phyloP scores from a whole-genome alignment of 2,113 vertebrate species.

The Myocastor coypus region DNA sequence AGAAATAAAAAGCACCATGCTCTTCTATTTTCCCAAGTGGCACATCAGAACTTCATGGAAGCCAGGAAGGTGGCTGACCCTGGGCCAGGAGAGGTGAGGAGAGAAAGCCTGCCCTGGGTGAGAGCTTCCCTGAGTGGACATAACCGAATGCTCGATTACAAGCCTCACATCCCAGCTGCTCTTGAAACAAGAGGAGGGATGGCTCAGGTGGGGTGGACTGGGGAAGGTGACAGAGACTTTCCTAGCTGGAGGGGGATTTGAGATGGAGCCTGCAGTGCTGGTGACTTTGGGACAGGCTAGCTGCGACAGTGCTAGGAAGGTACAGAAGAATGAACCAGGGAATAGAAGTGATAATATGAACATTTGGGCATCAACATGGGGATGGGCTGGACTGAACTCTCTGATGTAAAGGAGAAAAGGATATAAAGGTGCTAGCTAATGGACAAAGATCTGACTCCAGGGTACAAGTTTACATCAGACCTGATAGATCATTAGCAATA shows the following conservation, averaged over 20 bases:
- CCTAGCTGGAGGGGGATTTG: neutral
- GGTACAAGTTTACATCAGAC: neutral
- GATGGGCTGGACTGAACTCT: neutral
- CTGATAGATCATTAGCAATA: neutral
- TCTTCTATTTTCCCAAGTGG: neutral
- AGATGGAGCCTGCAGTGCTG: neutral
- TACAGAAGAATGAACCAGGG: neutral
- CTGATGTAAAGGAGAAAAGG: neutral
- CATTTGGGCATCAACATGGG: neutral
- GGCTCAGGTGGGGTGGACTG: neutral
- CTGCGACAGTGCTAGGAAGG: neutral
- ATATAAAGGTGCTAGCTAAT: neutral
- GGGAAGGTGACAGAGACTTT: neutral
- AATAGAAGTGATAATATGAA: neutral
- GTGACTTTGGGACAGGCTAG: neutral
- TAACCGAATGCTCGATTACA: slow-evolving; percentile 4
- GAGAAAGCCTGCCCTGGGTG: neutral
- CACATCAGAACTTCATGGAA: neutral
- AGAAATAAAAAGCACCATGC: neutral
- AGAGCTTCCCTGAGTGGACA: neutral
- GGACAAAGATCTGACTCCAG: neutral
- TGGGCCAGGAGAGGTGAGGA: neutral
- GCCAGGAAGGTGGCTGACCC: neutral
- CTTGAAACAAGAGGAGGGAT: neutral
- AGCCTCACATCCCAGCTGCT: neutral